These are phyloP conservation scores for Andrena cerasifolii DNA, from an alignment of 1,140 invertebrate species.

Conservation along the genomic window DNA sequence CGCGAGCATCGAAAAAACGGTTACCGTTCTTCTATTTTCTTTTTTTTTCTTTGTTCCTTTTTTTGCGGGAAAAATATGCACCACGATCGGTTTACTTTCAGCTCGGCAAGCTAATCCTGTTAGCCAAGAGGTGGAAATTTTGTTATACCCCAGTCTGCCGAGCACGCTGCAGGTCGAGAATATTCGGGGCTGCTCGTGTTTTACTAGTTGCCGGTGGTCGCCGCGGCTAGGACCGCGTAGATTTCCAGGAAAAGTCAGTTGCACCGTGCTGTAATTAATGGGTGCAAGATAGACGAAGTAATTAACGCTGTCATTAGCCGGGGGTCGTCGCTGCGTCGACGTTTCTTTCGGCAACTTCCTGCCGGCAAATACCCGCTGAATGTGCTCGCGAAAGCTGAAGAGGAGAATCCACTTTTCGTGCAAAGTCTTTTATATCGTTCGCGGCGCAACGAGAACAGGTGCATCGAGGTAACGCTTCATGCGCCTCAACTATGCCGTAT, in stretches of 20 bases:
- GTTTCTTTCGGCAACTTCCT: conserved; percentile 32
- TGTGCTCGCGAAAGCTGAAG: neutral
- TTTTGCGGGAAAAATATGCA: neutral
- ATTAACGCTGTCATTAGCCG: conserved; percentile 56
- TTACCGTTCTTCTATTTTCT: too few relatives aligned
- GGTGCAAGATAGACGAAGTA: conserved; percentile 46
- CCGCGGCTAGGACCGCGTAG: neutral
- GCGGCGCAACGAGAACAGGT: neutral
- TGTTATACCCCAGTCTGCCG: neutral
- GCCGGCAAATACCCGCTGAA: neutral
- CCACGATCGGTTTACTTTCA: neutral
- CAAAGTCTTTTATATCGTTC: neutral
- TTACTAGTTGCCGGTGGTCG: neutral
- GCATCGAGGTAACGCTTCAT: neutral
- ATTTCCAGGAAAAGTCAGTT: conserved; percentile 17
- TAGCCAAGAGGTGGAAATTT: neutral
- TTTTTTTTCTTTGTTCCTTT: neutral
- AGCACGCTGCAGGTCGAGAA: neutral
- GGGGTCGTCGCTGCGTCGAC: conserved; percentile 10
- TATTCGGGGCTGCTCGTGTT: neutral
- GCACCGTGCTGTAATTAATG: conserved; percentile 49
- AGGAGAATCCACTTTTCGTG: neutral
- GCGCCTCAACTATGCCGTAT: neutral
- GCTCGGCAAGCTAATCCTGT: neutral
- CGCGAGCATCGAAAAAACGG: neutral